Evolutionary conservation across 2,113 vertebrate species (phyloP).

Genomic region (Sigmodon hispidus): DNA sequence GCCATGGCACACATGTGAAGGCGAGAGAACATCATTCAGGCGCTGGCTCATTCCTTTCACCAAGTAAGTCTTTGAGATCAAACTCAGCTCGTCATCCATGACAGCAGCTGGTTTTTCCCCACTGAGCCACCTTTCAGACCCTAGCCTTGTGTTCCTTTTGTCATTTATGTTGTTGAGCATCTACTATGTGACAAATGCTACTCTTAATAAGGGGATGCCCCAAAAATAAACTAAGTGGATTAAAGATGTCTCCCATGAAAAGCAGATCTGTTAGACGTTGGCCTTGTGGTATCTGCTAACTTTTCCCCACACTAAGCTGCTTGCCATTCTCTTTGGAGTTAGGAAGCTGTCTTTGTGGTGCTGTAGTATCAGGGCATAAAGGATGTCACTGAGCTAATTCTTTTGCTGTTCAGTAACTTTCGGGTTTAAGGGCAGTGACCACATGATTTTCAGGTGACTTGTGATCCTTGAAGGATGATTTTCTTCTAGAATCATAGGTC

Average conservation of each 20-base stretch:
- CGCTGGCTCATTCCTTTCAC: no score
- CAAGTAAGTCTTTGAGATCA: background rate
- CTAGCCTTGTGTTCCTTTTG: background rate
- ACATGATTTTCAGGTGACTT: background rate
- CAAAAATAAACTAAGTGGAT: background rate
- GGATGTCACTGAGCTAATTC: background rate
- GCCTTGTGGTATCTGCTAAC: background rate
- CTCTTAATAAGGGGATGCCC: background rate
- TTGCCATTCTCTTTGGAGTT: background rate
- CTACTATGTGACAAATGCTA: background rate
- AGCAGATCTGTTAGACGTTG: background rate
- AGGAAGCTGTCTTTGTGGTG: background rate
- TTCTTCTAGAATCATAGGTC: background rate
- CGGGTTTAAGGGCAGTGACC: background rate
- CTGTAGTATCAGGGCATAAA: background rate
- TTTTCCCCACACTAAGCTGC: background rate
- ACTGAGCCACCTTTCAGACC: no score
- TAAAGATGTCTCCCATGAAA: background rate
- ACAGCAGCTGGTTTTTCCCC: background rate
- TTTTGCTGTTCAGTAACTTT: background rate
- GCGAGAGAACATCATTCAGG: background rate
- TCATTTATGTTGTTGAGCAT: background rate
- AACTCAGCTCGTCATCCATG: background rate
- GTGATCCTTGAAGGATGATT: background rate
- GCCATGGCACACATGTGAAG: no score